Evolutionary conservation across 2,888 invertebrate species (phyloP).

Genomic region (Cephonodes hylas): DNA sequence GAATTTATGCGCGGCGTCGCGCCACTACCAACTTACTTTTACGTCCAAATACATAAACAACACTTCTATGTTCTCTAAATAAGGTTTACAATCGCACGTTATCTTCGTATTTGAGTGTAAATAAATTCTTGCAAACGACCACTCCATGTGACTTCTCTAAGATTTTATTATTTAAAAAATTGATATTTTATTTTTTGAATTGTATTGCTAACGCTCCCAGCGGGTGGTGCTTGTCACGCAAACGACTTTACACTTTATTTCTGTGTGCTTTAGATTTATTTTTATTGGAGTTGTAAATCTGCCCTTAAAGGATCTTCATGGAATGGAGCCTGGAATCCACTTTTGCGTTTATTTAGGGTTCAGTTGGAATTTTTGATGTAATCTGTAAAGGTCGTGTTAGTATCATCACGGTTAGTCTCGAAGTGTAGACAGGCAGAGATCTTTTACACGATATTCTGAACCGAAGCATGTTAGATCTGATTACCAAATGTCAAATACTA

Average conservation of each 20-base stretch:
- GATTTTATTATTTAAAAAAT: slow-evolving; percentile 78
- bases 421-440: background rate
- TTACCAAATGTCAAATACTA: no score
- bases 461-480: no score
- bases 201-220: slow-evolving; percentile 75
- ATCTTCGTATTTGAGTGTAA: slow-evolving; percentile 22
- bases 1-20: slow-evolving; percentile 73
- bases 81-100: slow-evolving; percentile 44
- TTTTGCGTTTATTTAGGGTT: slow-evolving; percentile 26
- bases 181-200: slow-evolving; percentile 77
- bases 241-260: slow-evolving; percentile 42
- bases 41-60: slow-evolving; percentile 16
- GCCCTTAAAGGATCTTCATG: slow-evolving; percentile 59
- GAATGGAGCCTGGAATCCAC: slow-evolving; percentile 64
- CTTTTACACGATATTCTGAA: background rate
- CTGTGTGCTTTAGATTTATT: slow-evolving; percentile 36
- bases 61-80: slow-evolving; percentile 36
- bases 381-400: background rate
- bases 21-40: slow-evolving; percentile 37
- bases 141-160: slow-evolving; percentile 74
- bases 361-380: slow-evolving; percentile 10
- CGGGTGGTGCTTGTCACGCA: slow-evolving; percentile 49
- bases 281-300: slow-evolving; percentile 29
- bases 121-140: slow-evolving; percentile 48
- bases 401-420: background rate